A percentile compares a stretch with the other conserved stretches of the same genome.
Conservation (phyloP, 1,140 invertebrate genomes). For the Trypoxylus dichotomus region DNA sequence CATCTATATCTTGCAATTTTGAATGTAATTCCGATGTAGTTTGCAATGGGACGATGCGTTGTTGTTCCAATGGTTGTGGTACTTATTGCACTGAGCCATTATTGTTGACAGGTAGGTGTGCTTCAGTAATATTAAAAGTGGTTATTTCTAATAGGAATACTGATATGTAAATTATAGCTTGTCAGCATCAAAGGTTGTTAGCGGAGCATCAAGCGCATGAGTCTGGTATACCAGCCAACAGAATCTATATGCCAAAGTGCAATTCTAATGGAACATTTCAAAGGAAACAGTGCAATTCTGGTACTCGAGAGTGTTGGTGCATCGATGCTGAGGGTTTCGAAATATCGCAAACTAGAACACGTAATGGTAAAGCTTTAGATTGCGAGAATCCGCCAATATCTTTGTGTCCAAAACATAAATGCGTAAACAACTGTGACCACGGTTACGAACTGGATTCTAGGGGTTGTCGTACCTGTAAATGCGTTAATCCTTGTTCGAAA, state of each 20-base stretch:
- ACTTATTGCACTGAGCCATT: conserved; percentile 75
- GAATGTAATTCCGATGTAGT: conserved; percentile 76
- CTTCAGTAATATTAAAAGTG: no score
- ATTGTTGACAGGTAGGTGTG: conserved; percentile 61
- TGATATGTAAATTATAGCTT: conserved; percentile 54
- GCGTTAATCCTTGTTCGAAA: conserved; percentile 75
- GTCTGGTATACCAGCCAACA: conserved; percentile 69
- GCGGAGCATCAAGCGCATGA: conserved; percentile 76
- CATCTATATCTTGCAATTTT: conserved; percentile 69
- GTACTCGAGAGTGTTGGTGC: conserved; percentile 83
- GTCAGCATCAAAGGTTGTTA: conserved; percentile 70
- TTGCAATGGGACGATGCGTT: conserved; percentile 69
- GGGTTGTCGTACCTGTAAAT: conserved; percentile 76
- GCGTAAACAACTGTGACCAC: conserved; percentile 66
- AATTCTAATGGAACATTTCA: conserved; percentile 74
- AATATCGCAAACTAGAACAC: conserved; percentile 62
- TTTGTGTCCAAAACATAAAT: conserved; percentile 64
- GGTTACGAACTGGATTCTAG: conserved; percentile 67
- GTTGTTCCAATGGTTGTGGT: conserved; percentile 84
- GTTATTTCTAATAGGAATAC: not conserved
- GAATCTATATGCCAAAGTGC: conserved; percentile 81
- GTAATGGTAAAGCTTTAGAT: conserved; percentile 48
- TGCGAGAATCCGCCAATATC: conserved; percentile 50
- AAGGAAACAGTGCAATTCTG: conserved; percentile 76
- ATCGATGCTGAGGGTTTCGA: conserved; percentile 83